Evolutionary conservation across 2,888 invertebrate genomes (phyloP), one percentile per base, ranked within the genome.

Genomic region (Gymnoscelis rufifasciata): DNA sequence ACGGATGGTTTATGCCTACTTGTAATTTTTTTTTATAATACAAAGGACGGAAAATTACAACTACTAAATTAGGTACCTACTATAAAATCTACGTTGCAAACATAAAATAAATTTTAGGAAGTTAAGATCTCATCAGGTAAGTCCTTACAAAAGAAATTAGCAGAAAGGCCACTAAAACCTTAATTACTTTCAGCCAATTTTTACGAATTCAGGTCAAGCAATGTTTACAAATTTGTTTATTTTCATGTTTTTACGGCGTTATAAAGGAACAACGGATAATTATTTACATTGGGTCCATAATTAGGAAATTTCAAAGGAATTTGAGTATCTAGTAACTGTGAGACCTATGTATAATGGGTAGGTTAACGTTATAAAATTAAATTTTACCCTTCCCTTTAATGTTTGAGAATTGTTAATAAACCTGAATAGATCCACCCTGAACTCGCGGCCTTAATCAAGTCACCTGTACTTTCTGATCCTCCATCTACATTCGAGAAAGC

Each of bases 81-180:
- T 19, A 23, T 23, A 11, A 33, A 19, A 35, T 35, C 11, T 35
- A 23, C 4, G 6, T 19, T 3, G 3, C 10, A 7, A 23, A 35
- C 7, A 24, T 40, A 30, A 42, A 44, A 42, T 50, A 45, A 43
- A 48, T 45, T 38, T 44, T 45, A 35, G 29, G 26, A 33, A 29
- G 19, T 15, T 40, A 36, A 46, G 31, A 38, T 29, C 52, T 41
- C 40, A 29, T 42, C 30, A 37, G 23, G 38, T 47, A 14, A 31
- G 13, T 31, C 12, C 31, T 31, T 14, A 37, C 35, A 43, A 33
- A 26, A 47, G 26, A 40, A 47, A 39, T 38, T 41, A 38, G 39
- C 47, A 19, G 42, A 38, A 43, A 38, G 12, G 38, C 36, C 40
- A 54, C 41, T 54, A 48, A 54, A 54, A 51, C 38, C 33, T 42